Percentiles rank a stretch among this genome's conserved stretches.
Evolutionary conservation across 2,113 vertebrate genomes (phyloP).

Genomic region (Steatornis caripensis): DNA sequence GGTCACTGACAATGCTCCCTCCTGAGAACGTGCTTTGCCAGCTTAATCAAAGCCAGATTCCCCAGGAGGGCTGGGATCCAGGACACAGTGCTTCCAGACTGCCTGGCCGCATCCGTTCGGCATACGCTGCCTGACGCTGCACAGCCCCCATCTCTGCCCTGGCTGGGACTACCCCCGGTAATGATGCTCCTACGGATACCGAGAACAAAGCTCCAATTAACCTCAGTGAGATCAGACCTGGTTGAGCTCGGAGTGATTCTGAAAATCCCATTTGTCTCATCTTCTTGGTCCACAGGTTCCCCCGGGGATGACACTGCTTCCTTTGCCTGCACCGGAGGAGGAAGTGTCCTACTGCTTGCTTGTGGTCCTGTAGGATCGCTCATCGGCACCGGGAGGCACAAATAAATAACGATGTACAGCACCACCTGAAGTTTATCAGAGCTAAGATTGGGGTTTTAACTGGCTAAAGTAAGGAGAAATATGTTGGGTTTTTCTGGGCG

Average conservation of each 20-base stretch:
- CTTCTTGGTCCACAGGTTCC: accelerated
- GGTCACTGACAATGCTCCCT: background rate
- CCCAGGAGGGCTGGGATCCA: background rate
- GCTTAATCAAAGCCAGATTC: background rate
- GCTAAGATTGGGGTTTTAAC: background rate
- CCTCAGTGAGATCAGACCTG: background rate
- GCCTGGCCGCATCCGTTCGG: accelerated
- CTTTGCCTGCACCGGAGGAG: background rate
- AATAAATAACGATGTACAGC: background rate
- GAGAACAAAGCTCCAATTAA: background rate
- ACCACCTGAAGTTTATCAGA: background rate
- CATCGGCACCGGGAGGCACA: background rate
- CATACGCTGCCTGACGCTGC: background rate
- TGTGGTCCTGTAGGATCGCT: background rate
- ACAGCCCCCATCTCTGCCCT: background rate
- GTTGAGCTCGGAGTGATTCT: background rate
- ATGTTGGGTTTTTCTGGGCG: background rate
- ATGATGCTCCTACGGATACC: background rate
- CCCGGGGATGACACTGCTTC: background rate
- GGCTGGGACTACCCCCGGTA: background rate
- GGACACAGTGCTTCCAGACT: background rate
- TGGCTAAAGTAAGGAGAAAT: background rate
- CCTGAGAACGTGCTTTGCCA: background rate
- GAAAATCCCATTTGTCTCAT: background rate
- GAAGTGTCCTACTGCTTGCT: background rate